Base-by-base conservation (phyloP, 2,797 vertebrate species). In the Tinamus major region DNA sequence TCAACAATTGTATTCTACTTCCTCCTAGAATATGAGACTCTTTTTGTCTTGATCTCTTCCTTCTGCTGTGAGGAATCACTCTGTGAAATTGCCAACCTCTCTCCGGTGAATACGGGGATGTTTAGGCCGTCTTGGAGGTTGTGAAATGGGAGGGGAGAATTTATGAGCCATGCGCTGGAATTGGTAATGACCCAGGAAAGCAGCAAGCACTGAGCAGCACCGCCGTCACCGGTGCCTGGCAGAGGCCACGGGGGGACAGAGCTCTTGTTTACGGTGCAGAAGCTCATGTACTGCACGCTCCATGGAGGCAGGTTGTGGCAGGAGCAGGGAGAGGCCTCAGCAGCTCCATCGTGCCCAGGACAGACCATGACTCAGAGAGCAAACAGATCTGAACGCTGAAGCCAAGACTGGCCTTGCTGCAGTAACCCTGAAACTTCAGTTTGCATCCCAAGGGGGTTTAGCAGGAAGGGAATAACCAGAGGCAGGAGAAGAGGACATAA, bases 301-400 rank as follows among this genome's bases (percentile, higher is more conserved):
- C 46, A 74, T 37, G 78, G 81, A 88, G 55, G 69, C 95, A 96
- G 82, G 96, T 65, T 16, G 14, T 68, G 87, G 85, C 95, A 95
- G 81, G 93, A 93, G 61, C 71, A 85, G 91, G 89, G 90, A 95
- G 51, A 87, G 59, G 44, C 80, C 75, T 75, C 71, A 61, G 31
- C 39, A 81, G 51, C n/a, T 42, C n/a, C 46, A 64, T 18, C 0
- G 6, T 41, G 69, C 64, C 68, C 78, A 58, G 71, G 64, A 10
- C 89, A 93, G 92, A 53, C 77, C 42, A 33, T 96, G 95, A 96
- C 63, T 96, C 95, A 95, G 72, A 33, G 23, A 71, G 51, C 85
- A 90, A 93, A 80, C 35, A 65, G n/a, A 80, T 63, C 6, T 72
- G 44, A 85, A 63, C 21, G 5, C 59, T 56, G 46, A 71, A 87